Percentiles rank a stretch among this genome's conserved stretches.
Evolutionary conservation across 1,140 invertebrate species (phyloP).

Genomic region (Cotesia glomerata): DNA sequence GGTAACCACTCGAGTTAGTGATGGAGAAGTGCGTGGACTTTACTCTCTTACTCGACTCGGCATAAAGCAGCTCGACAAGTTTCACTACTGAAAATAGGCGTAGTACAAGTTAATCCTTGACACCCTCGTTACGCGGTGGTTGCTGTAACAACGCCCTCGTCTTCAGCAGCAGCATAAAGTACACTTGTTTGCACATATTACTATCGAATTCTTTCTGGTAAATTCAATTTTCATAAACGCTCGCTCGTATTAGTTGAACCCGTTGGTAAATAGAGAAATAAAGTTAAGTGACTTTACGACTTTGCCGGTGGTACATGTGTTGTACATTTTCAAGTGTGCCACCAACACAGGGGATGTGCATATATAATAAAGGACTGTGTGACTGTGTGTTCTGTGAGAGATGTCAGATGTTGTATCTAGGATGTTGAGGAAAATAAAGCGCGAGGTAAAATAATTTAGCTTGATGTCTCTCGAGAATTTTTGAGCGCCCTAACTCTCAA

Average conservation of each 20-base stretch:
- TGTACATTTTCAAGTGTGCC: too few relatives aligned
- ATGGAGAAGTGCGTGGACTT: background rate
- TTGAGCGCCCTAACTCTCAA: slow-evolving; percentile 8
- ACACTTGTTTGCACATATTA: background rate
- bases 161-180: too few relatives aligned
- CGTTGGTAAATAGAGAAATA: too few relatives aligned
- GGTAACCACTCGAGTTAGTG: background rate
- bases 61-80: slow-evolving; percentile 8
- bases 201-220: background rate
- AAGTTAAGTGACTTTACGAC: background rate
- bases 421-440: background rate
- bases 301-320: background rate
- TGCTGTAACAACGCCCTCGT: too few relatives aligned
- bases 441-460: background rate
- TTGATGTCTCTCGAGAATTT: slow-evolving; percentile 6
- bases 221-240: background rate
- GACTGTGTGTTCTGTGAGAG: too few relatives aligned
- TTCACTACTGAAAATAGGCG: slow-evolving; percentile 23
- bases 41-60: background rate
- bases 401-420: background rate
- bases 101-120: slow-evolving; percentile 23
- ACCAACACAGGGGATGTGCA: too few relatives aligned
- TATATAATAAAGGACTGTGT: too few relatives aligned
- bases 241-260: background rate
- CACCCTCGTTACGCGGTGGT: slow-evolving; percentile 15